Percentiles rank a stretch among this genome's conserved stretches.
Conservation (phyloP, 1,140 invertebrate species). For the Diorhabda sublineata region DNA sequence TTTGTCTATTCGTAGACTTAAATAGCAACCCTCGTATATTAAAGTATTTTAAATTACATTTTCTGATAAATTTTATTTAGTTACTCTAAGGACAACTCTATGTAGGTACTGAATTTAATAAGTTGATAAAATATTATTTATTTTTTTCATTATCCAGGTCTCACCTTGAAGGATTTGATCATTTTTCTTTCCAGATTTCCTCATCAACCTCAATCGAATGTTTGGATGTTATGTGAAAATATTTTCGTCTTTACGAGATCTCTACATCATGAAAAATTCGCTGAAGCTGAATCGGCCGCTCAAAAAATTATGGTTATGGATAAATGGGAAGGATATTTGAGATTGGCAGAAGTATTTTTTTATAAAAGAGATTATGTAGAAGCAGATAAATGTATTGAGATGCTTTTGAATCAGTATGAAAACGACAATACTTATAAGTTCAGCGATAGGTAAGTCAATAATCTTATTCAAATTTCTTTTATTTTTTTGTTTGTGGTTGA, state of each 20-base stretch:
- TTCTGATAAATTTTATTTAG: no score
- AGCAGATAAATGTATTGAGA: conserved; percentile 56
- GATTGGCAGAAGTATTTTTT: conserved; percentile 64
- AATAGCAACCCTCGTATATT: no score
- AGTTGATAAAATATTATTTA: background rate
- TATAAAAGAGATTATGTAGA: conserved; percentile 63
- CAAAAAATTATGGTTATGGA: conserved; percentile 68
- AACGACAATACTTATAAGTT: conserved; percentile 24
- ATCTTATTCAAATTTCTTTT: no score
- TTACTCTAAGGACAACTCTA: no score
- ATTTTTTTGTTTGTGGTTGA: no score
- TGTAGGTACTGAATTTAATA: no score
- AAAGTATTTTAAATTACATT: no score
- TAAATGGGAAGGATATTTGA: conserved; percentile 61
- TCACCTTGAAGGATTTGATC: background rate
- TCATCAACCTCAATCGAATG: conserved; percentile 55
- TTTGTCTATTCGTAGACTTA: no score
- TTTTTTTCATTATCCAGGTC: background rate
- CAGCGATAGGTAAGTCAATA: conserved; percentile 15
- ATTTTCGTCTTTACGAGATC: conserved; percentile 57
- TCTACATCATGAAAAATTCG: conserved; percentile 67
- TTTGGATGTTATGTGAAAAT: conserved; percentile 69
- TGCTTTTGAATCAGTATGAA: conserved; percentile 44
- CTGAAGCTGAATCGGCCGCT: conserved; percentile 69
- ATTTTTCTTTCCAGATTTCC: conserved; percentile 50